phyloP scores from a whole-genome alignment of 2,797 vertebrate species.

The Falco rusticolus region DNA sequence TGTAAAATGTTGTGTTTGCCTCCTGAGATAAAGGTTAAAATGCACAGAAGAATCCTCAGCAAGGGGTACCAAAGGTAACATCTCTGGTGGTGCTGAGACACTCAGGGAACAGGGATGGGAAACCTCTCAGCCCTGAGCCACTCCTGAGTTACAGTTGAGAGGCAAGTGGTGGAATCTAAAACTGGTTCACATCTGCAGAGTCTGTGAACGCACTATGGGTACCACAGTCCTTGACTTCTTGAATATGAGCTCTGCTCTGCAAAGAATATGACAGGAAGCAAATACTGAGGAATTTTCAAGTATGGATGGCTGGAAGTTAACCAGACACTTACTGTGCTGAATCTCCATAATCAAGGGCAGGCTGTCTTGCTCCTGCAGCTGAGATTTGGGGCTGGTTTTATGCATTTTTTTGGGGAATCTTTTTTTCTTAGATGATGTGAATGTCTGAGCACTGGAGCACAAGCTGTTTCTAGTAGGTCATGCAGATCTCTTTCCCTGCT shows the following conservation, averaged over 20 bases:
- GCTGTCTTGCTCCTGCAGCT: background rate
- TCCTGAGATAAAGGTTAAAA: background rate
- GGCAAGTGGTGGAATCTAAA: background rate
- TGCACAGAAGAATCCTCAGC: background rate
- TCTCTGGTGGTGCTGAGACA: background rate
- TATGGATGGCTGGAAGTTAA: background rate
- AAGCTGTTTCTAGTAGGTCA: background rate
- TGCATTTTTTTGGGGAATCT: background rate
- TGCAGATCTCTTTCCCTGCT: background rate
- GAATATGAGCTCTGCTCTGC: background rate
- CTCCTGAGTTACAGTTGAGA: background rate
- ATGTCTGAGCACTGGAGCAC: background rate
- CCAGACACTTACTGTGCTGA: background rate
- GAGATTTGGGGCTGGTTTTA: background rate
- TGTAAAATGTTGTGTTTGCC: background rate
- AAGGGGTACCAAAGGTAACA: background rate
- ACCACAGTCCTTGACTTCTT: background rate
- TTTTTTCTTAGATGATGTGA: background rate
- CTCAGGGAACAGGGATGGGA: background rate
- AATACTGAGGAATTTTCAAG: background rate
- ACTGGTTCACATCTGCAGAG: background rate
- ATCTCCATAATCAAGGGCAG: background rate
- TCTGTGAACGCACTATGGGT: background rate
- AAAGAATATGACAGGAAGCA: background rate
- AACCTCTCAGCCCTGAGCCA: background rate